Base-by-base conservation (phyloP, 2,888 invertebrate species). In the Eumacrocentrus americanus region DNA sequence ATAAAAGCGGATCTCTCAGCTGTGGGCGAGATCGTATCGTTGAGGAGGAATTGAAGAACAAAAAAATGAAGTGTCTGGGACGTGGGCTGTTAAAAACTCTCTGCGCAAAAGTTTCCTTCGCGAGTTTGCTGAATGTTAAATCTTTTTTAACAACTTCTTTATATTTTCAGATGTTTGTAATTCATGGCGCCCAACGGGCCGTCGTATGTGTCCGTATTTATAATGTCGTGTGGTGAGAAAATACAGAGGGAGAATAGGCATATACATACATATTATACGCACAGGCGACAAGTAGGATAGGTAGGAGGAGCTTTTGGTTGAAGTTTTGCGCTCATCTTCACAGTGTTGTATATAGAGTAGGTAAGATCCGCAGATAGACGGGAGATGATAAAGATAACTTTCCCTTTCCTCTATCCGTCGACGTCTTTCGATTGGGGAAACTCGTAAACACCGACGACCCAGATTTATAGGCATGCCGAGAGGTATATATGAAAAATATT, bases 141-240 rank as follows among this genome's bases (percentile, higher is more conserved):
- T 66, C 60, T 61, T 66, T 67, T 67, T 63, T 42, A 66, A 67
- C 67, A 65, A 68, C 63, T 69, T 67, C 55, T 62, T 66, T 63
- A 59, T 68, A 64, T 69, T 61, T 22, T 20, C n/a, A n/a, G 65
- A 20, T 58, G 65, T 61, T 68, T 67, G 64, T 69, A 68, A 70
- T 69, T 70, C 67, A 66, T 65, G 60, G 63, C 25, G 58, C 18
- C 42, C 42, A 52, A 23, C 20, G 16, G 35, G 23, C 20, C 35
- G 20, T 23, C 22, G 38, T 37, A 22, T 18, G 20, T 52, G 37
- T 52, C 38, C 38, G 38, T 38, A 38, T 38, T 47, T 23, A 23
- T 25, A 2, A 11, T 14, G 7, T 47, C 14, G 47, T 23, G 25
- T 23, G 47, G 23, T 7, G 7, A 4, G 14, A 25, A 14, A 25